phyloP scores from a whole-genome alignment of 1,140 invertebrate genomes.

The Drosophila azteca region DNA sequence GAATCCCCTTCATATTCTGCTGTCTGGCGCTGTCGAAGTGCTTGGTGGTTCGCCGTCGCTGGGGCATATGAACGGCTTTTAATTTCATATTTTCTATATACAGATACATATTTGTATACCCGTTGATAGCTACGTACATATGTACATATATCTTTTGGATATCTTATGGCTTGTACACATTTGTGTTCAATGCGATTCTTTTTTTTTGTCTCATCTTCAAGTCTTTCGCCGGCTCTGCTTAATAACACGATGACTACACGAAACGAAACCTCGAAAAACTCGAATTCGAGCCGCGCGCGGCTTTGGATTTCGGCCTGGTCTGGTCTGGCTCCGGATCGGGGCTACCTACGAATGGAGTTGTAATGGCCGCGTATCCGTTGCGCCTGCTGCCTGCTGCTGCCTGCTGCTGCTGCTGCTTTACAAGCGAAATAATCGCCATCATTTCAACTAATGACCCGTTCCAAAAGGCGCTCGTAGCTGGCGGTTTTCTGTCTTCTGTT shows the following conservation, averaged over 20 bases:
- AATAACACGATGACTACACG: constrained; percentile 79
- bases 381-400: constrained; percentile 20
- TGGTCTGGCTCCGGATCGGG: constrained; percentile 5
- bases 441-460: constrained; percentile 80
- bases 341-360: constrained; percentile 57
- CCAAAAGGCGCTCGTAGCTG: constrained; percentile 48
- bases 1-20: constrained; percentile 2
- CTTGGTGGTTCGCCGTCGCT: constrained; percentile 32
- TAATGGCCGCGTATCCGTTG: constrained; percentile 66
- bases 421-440: constrained; percentile 79
- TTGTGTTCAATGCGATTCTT: constrained; percentile 31
- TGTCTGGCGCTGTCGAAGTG: constrained; percentile 68
- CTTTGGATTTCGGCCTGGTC: background rate
- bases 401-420: constrained; percentile 45
- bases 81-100: constrained; percentile 75
- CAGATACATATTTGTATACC: constrained; percentile 18
- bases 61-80: constrained; percentile 74
- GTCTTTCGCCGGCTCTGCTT: constrained; percentile 53
- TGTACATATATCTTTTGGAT: background rate
- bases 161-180: constrained; percentile 19
- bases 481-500: constrained; percentile 4
- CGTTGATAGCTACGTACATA: too few relatives aligned
- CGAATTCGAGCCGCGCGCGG: constrained; percentile 27
- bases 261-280: constrained; percentile 53
- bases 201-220: constrained; percentile 44